Evolutionary conservation across 2,113 vertebrate species (phyloP), one percentile per base, ranked within the genome.

Genomic region (Scytalopus superciliaris): DNA sequence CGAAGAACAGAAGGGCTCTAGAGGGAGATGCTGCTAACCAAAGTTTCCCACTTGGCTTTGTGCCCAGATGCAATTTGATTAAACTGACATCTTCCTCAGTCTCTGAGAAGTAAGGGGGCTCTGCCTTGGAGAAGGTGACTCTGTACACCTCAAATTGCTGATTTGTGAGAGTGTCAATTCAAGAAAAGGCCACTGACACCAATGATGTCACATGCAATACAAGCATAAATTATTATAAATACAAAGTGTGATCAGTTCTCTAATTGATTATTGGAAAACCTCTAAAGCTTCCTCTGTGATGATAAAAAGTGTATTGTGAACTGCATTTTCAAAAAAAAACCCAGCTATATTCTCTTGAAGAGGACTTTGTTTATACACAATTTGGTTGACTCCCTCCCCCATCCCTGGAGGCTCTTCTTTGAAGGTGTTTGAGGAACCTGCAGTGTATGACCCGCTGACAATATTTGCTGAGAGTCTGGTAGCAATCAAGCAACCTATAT

Each of bases 391-490:
- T 72, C 33, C 70, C 56, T 89, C 73, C 72, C 63, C 35, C 59
- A 72, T 47, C 14, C 72, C 90, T 70, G 83, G 55, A 83, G 75
- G 84, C 87, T 85, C 45, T 75, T 87, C 52, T 89, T 35, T 90
- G 80, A 90, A 66, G 15, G 25, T 91, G 79, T 81, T 91, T 90
- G 79, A 84, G 80, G 73, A 95, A 45, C 60, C 39, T 15, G 2
- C 28, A 62, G 39, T 10, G 9, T 57, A 66, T 33, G n/a, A 96
- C 56, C 86, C 14, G 16, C 53, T 87, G 63, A 81, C 28, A 68
- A 47, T 84, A 87, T 87, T 96, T 95, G 90, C 88, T n/a, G 73
- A 93, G 52, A 92, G 49, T 69, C 82, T 96, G 86, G 60, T 44
- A 84, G 45, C 88, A 96, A 82, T 81, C 76, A 92, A 79, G 57